phyloP scores from a whole-genome alignment of 2,888 invertebrate species.

The Copidosoma aretas region DNA sequence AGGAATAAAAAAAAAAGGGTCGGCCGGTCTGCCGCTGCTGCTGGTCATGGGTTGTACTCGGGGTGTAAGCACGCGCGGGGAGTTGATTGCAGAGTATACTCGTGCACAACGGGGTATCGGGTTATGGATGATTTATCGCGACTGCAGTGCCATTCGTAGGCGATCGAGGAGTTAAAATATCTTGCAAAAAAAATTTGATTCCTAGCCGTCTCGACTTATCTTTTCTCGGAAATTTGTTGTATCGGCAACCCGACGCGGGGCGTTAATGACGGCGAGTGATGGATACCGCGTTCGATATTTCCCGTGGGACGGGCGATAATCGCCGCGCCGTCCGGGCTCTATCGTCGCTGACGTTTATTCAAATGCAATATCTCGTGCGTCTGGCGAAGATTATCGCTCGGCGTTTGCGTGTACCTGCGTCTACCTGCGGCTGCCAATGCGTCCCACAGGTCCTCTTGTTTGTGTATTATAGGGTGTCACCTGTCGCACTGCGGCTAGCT shows the following conservation, averaged over 20 bases:
- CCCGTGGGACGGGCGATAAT: not conserved
- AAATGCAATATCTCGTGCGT: slow-evolving; percentile 61
- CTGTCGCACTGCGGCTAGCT: too few relatives aligned
- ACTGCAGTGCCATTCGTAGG: too few relatives aligned
- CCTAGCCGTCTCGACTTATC: too few relatives aligned
- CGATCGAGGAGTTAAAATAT: too few relatives aligned
- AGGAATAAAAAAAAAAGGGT: slow-evolving; percentile 14
- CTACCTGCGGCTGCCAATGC: slow-evolving; percentile 49
- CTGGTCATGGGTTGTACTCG: not conserved
- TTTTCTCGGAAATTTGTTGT: too few relatives aligned
- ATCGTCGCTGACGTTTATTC: slow-evolving; percentile 62
- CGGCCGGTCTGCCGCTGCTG: not conserved
- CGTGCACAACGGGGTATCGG: too few relatives aligned
- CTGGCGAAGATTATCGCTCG: slow-evolving; percentile 56
- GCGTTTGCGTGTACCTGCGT: slow-evolving; percentile 45
- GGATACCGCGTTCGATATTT: slow-evolving; percentile 37
- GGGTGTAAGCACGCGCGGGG: not conserved
- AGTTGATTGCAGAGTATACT: slow-evolving; percentile 40
- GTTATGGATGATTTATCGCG: too few relatives aligned
- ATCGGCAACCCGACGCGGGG: too few relatives aligned
- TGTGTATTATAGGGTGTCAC: too few relatives aligned
- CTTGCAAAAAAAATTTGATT: too few relatives aligned
- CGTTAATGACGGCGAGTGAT: too few relatives aligned
- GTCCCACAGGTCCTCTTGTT: slow-evolving; percentile 56
- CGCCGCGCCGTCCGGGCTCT: slow-evolving; percentile 39